Percentiles rank a stretch among this genome's conserved stretches.
Evolutionary conservation across 1,140 invertebrate species (phyloP).

Genomic region (Adoxophyes honmai): DNA sequence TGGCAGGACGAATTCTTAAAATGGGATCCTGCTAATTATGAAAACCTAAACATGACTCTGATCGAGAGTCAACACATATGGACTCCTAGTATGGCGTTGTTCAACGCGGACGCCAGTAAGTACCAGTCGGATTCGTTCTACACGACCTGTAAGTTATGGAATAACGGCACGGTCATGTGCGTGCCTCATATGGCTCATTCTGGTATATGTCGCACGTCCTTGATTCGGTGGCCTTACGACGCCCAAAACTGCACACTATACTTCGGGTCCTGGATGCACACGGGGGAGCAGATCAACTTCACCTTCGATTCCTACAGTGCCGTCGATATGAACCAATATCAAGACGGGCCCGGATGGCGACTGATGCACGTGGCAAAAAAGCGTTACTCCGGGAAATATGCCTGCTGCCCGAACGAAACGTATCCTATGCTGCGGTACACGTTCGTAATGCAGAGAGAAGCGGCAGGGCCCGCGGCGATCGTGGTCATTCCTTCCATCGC

Average conservation of each 20-base stretch:
- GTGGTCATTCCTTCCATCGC: conserved; percentile 53
- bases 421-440: conserved; percentile 67
- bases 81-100: conserved; percentile 57
- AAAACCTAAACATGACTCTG: conserved; percentile 52
- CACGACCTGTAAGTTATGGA: conserved; percentile 59
- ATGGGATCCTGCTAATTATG: conserved; percentile 57
- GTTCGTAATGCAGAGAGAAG: conserved; percentile 55
- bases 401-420: conserved; percentile 51
- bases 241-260: conserved; percentile 72
- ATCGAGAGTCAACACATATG: conserved; percentile 59
- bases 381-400: conserved; percentile 47
- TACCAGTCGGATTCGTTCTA: conserved; percentile 53
- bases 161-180: conserved; percentile 66
- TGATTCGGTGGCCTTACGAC: conserved; percentile 77
- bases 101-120: conserved; percentile 52
- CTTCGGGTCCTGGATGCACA: conserved; percentile 79
- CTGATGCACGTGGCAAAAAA: conserved; percentile 43
- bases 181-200: conserved; percentile 70
- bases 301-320: conserved; percentile 52
- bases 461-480: conserved; percentile 57
- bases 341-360: conserved; percentile 61
- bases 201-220: conserved; percentile 67
- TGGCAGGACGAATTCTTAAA: conserved; percentile 63
- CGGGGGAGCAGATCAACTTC: conserved; percentile 79
- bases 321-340: conserved; percentile 47